Conservation (phyloP, 2,113 vertebrate genomes). For the Ophiodon elongatus region DNA sequence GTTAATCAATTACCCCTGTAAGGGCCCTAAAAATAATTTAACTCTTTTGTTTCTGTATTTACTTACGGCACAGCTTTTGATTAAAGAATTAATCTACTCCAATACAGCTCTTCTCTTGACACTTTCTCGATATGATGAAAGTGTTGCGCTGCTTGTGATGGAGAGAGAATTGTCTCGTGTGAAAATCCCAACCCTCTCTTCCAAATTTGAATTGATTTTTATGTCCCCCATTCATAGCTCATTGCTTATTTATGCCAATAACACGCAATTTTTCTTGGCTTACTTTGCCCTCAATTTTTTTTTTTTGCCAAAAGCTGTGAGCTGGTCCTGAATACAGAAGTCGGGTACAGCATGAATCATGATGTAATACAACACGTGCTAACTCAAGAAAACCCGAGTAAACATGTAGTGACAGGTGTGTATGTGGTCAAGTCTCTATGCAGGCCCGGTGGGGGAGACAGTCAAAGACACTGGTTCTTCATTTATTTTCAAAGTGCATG, state of each 20-base stretch:
- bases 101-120: slow-evolving; percentile 39
- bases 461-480: too few species aligned
- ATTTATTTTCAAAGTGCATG: background rate
- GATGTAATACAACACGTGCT: background rate
- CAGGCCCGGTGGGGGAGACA: background rate
- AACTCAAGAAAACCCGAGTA: background rate
- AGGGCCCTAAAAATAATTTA: slow-evolving; percentile 62
- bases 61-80: slow-evolving; percentile 68
- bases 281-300: slow-evolving; percentile 1
- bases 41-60: slow-evolving; percentile 68
- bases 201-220: slow-evolving; percentile 44
- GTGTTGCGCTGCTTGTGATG: slow-evolving; percentile 20
- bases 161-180: background rate
- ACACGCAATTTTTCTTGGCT: background rate
- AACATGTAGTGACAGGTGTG: background rate
- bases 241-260: slow-evolving; percentile 39
- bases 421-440: background rate
- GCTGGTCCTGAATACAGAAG: background rate
- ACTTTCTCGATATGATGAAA: slow-evolving; percentile 39
- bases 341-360: background rate
- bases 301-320: background rate
- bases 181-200: slow-evolving; percentile 7
- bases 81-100: slow-evolving; percentile 65
- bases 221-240: background rate
- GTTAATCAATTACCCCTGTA: slow-evolving; percentile 77